These are phyloP conservation scores for Papilio helenus DNA, from an alignment of 1,140 invertebrate species.

Conservation along the genomic window DNA sequence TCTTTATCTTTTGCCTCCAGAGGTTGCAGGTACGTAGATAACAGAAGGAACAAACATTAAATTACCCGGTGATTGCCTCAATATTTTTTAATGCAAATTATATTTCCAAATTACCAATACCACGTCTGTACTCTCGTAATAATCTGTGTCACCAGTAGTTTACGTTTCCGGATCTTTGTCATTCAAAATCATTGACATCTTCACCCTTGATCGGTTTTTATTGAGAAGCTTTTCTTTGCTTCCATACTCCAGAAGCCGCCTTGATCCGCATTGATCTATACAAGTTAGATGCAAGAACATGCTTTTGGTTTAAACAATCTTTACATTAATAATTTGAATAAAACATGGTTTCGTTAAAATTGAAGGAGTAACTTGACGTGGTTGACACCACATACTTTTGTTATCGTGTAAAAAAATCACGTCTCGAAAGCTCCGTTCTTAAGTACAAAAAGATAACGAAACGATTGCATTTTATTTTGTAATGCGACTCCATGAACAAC, in stretches of 20 bases:
- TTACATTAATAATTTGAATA: neutral
- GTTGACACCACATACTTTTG: neutral
- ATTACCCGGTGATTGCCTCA: neutral
- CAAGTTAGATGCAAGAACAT: neutral
- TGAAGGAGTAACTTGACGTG: neutral
- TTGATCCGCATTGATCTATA: neutral
- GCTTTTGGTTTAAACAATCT: neutral
- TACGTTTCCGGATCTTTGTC: too few species aligned
- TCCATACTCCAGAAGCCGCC: too few species aligned
- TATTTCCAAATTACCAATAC: neutral
- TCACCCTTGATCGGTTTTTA: too few species aligned
- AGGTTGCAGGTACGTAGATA: neutral
- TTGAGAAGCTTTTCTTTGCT: too few species aligned
- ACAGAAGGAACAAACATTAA: conserved; percentile 43
- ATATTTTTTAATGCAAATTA: conserved; percentile 41
- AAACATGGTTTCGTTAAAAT: neutral
- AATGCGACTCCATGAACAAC: conserved; percentile 27
- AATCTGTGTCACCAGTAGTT: neutral
- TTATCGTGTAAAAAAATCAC: neutral
- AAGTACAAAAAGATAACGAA: conserved; percentile 12
- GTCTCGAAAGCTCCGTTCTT: neutral
- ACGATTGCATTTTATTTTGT: conserved; percentile 32
- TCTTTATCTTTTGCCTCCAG: conserved; percentile 33
- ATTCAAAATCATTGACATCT: too few species aligned
- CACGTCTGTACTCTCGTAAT: neutral